These are phyloP conservation scores for Lithobius niger DNA, from an alignment of 1,140 invertebrate species.

Conservation along the genomic window DNA sequence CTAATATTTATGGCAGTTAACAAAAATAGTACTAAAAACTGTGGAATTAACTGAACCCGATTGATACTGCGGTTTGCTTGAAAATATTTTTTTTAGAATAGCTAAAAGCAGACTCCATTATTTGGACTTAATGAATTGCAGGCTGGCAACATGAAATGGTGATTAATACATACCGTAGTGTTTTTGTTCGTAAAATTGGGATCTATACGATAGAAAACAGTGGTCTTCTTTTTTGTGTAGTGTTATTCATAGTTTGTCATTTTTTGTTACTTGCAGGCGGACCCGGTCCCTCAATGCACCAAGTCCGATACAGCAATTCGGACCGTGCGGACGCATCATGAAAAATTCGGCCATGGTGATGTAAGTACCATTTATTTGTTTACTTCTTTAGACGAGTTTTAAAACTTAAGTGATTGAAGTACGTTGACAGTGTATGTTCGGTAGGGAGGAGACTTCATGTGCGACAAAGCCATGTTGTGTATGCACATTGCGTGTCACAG, in stretches of 20 bases:
- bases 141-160: conserved; percentile 13
- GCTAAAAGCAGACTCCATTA: too few species aligned
- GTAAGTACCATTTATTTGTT: conserved; percentile 46
- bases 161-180: conserved; percentile 14
- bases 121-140: too few species aligned
- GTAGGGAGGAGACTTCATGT: too few species aligned
- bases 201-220: conserved; percentile 14
- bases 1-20: too few species aligned
- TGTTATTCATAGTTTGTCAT: conserved; percentile 16
- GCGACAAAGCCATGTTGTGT: too few species aligned
- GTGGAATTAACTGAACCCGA: too few species aligned
- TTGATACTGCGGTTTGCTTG: too few species aligned
- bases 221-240: conserved; percentile 16
- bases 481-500: too few species aligned
- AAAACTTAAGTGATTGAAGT: too few species aligned
- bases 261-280: conserved; percentile 50
- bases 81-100: too few species aligned
- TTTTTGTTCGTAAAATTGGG: conserved; percentile 15
- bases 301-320: conserved; percentile 84
- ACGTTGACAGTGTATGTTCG: too few species aligned
- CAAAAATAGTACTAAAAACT: too few species aligned
- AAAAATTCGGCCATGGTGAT: conserved; percentile 91
- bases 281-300: conserved; percentile 85
- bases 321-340: conserved; percentile 90
- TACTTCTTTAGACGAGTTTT: neutral